Base-by-base conservation (phyloP, 1,140 invertebrate genomes). In the Trigoniulus corallinus region DNA sequence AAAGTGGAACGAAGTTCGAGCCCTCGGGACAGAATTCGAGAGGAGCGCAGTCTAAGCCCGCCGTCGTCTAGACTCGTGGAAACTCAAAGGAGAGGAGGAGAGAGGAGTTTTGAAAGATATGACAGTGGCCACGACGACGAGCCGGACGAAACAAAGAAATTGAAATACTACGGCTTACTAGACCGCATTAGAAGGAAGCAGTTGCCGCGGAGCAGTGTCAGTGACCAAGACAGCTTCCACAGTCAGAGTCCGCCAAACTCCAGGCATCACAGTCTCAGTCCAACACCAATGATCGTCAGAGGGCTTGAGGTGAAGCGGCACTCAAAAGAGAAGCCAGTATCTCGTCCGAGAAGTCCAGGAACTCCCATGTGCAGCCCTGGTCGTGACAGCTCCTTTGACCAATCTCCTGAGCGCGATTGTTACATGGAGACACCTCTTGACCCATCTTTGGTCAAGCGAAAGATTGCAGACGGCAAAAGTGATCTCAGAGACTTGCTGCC, bases 211-310 rank as follows among this genome's bases (percentile, higher is more conserved):
- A n/a, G n/a, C n/a, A 60, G 58, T 29, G 56, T 57, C 40, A 64
- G 62, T 53, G 62, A 63, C 29, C 61, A 60, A 37, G 62, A 62
- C 23, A 61, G 61, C 42, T 61, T 57, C 44, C 60, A 59, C 34
- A 62, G 61, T 47, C 57, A 60, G 44, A 61, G 60, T 12, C 62
- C 62, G 22, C 59, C 62, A 18, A 54, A 54, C 24, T 56, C 52
- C 25, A 39, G 57, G 42, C 51, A 51, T 39, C 49, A 57, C 42
- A 59, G 52, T 37, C 47, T 49, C 10, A 61, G 58, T 51, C 62
- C 60, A 51, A 62, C 56, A 48, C 53, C 50, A 41, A 46, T 39
- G 37, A 13, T 18, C 12, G 37, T 39, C 12, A 24, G 21, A 18
- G 21, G 10, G 43, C 4, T 23, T 3, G 44, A 51, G 49, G 49